Evolutionary conservation across 2,113 vertebrate genomes (phyloP), one percentile per base, ranked within the genome.

Genomic region (Deroptyus accipitrinus): DNA sequence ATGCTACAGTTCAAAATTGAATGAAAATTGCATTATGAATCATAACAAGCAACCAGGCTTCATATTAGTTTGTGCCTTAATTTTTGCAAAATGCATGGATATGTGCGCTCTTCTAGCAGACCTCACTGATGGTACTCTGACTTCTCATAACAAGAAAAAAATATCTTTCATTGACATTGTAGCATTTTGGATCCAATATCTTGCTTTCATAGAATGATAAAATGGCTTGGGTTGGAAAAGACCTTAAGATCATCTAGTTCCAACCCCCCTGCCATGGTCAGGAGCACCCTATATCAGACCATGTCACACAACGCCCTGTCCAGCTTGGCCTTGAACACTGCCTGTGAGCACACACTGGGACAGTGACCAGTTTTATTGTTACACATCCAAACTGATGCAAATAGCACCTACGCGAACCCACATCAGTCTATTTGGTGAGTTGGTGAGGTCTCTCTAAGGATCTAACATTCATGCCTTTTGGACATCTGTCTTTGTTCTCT

Each of bases 181-280:
- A 51, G 27, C 31, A 72, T 23, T 72, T 31, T 42, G 31, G 25
- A 72, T 78, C n/a, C 22, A 35, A 5, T 37, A 23, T 44, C 42
- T 64, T 78, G 5, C 15, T 79, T 59, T 59, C 41, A 59, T 52
- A 52, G 68, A 85, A 67, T 25, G 7, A n/a, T 25, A 63, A 22
- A 44, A 63, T 25, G 18, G 3, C 33, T 57, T 55, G 10, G 14
- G 10, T 33, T 76, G 62, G 25, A 61, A 76, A 23, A 13, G 18
- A 64, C 16, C 13, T 30, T 37, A 52, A 63, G 23, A 3, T 64
- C 42, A 37, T 44, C 3, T 63, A n/a, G 35, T 63, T 64, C 23
- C 42, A 82, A 2, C 4, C 17, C 3, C 2, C 0, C 16, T 42
- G 4, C 13, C 15, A 14, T 33, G 6, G 10, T 2, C 20, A 68